These are phyloP conservation scores for Cyprinodon brontotheroides DNA, from an alignment of 2,113 vertebrate species.

Conservation along the genomic window DNA sequence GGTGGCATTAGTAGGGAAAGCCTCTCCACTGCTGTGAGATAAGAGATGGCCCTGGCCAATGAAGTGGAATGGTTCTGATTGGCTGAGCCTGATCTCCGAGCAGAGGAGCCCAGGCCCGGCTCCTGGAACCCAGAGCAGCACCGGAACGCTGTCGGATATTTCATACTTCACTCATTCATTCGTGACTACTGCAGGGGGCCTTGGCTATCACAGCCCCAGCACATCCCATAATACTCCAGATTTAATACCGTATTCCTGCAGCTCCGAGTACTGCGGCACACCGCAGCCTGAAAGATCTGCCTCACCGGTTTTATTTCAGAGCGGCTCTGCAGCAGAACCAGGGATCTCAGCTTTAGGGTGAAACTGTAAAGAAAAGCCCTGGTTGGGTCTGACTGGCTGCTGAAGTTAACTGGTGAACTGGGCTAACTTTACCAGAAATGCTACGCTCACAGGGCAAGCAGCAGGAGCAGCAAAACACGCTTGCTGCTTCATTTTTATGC, in stretches of 20 bases:
- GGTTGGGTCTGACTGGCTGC: too few species aligned
- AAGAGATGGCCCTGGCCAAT: constrained; percentile 76
- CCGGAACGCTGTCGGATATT: constrained; percentile 67
- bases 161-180: constrained; percentile 58
- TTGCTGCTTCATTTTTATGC: too few species aligned
- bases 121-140: constrained; percentile 41
- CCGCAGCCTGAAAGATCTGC: not conserved
- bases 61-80: constrained; percentile 79
- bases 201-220: constrained; percentile 10
- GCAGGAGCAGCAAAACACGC: too few species aligned
- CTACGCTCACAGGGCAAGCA: too few species aligned
- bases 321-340: not conserved
- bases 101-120: constrained; percentile 48
- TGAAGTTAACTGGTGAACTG: too few species aligned
- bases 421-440: too few species aligned
- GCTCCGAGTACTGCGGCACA: not conserved
- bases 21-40: constrained; percentile 72
- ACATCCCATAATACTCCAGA: constrained; percentile 12
- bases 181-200: constrained; percentile 34
- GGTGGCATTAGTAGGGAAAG: constrained; percentile 76
- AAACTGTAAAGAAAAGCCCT: too few species aligned
- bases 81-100: constrained; percentile 72
- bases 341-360: too few species aligned
- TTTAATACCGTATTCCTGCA: constrained; percentile 27
- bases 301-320: not conserved